A percentile compares a stretch with the other conserved stretches of the same genome.
phyloP scores from a whole-genome alignment of 2,797 vertebrate species.

The Anguilla anguilla region DNA sequence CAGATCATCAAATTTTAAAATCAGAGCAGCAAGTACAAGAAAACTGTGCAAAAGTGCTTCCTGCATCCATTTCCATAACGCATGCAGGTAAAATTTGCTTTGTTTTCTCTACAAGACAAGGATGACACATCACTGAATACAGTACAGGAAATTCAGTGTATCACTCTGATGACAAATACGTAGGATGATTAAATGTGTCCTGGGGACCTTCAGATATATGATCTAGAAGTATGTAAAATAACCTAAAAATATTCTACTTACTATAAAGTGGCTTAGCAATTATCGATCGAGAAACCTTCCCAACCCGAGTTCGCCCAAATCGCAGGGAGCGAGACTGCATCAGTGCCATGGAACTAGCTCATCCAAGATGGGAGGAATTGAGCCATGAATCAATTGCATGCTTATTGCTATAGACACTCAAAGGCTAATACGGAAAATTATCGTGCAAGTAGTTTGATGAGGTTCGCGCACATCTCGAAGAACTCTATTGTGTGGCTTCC shows the following conservation, averaged over 20 bases:
- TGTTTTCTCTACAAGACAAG: constrained; percentile 56
- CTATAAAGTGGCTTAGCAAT: constrained; percentile 64
- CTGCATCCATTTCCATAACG: constrained; percentile 56
- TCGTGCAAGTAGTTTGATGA: constrained; percentile 99
- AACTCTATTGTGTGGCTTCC: constrained; percentile 99
- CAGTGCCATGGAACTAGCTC: constrained; percentile 78
- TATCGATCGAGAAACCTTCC: constrained; percentile 44
- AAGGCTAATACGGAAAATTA: constrained; percentile 82
- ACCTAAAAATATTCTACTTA: constrained; percentile 53
- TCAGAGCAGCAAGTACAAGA: constrained; percentile 68
- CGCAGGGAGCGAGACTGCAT: constrained; percentile 63
- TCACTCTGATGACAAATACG: constrained; percentile 57
- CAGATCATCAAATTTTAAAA: constrained; percentile 50
- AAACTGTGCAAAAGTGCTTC: constrained; percentile 79
- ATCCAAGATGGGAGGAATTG: constrained; percentile 80
- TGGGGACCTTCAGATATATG: constrained; percentile 57
- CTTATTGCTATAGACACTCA: constrained; percentile 96
- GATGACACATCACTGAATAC: constrained; percentile 61
- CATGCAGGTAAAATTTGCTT: constrained; percentile 60
- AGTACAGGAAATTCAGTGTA: constrained; percentile 78
- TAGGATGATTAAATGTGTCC: constrained; percentile 28
- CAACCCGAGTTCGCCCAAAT: constrained; percentile 51
- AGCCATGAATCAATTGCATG: constrained; percentile 87
- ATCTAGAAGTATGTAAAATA: constrained; percentile 58
- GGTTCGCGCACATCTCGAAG: constrained; percentile 99